phyloP scores from a whole-genome alignment of 2,797 vertebrate species.

The Hafferia zeledoni region DNA sequence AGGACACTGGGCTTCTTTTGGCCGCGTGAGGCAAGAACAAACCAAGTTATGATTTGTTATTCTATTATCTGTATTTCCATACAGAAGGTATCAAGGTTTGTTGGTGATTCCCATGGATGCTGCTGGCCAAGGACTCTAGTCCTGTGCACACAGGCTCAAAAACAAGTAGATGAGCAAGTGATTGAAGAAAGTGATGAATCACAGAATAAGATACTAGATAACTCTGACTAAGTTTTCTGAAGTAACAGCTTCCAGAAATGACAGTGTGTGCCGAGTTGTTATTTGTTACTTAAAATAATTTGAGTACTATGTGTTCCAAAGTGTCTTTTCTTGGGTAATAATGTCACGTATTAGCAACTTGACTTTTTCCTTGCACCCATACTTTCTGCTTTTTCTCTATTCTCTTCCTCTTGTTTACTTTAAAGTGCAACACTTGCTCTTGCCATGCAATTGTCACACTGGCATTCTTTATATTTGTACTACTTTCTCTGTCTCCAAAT shows the following conservation, averaged over 20 bases:
- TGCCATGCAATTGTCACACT: neutral
- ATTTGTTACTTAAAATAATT: neutral
- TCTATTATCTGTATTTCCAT: neutral
- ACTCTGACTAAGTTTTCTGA: neutral
- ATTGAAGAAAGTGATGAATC: neutral
- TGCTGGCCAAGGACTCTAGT: neutral
- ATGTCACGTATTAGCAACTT: neutral
- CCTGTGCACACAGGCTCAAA: neutral
- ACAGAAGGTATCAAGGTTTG: neutral
- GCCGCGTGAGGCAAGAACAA: neutral
- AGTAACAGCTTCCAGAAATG: neutral
- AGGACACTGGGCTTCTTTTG: neutral
- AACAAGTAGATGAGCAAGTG: neutral
- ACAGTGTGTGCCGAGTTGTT: neutral
- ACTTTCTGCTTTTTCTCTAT: neutral
- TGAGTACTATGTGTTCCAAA: neutral
- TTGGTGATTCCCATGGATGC: neutral
- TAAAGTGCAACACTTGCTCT: neutral
- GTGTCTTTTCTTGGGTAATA: neutral
- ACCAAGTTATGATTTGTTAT: neutral
- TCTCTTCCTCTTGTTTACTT: neutral
- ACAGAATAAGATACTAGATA: neutral
- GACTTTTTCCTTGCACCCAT: neutral
- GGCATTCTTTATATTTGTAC: neutral
- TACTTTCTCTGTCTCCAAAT: neutral